These are phyloP conservation scores for Serripes groenlandicus DNA, from an alignment of 2,888 invertebrate species.

Conservation along the genomic window DNA sequence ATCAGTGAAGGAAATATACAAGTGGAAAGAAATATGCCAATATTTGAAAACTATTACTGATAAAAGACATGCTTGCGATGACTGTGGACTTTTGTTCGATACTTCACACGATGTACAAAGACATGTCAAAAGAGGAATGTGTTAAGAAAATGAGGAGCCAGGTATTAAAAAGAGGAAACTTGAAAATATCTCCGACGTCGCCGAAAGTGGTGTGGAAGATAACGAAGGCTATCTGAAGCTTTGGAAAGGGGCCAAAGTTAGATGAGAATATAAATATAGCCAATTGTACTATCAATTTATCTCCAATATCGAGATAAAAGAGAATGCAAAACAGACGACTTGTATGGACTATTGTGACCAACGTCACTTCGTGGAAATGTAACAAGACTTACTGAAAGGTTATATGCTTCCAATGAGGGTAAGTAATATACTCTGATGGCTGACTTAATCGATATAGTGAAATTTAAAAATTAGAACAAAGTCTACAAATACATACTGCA, in stretches of 20 bases:
- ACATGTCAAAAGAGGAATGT: conserved; percentile 43
- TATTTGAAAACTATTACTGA: conserved; percentile 24
- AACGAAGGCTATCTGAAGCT: conserved; percentile 18
- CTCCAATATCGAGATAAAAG: too few species aligned
- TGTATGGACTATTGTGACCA: too few species aligned
- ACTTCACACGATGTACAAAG: conserved; percentile 40
- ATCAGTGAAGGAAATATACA: too few species aligned
- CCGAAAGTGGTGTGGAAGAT: conserved; percentile 31
- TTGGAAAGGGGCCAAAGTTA: conserved; percentile 4
- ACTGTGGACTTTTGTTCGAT: conserved; percentile 44
- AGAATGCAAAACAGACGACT: too few species aligned
- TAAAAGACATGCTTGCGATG: conserved; percentile 43
- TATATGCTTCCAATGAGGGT: too few species aligned
- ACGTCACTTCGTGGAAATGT: too few species aligned
- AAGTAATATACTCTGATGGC: too few species aligned
- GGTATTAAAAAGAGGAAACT: conserved; percentile 16
- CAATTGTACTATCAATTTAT: conserved; percentile 17
- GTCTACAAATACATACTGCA: too few species aligned
- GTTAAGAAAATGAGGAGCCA: conserved; percentile 30
- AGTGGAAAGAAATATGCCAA: too few species aligned
- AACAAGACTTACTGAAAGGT: too few species aligned
- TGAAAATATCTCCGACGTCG: conserved; percentile 12
- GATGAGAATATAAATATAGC: conserved; percentile 9
- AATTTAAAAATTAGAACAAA: too few species aligned
- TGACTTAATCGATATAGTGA: too few species aligned